Base-by-base conservation (phyloP, 2,113 vertebrate species). In the Callaeas wilsoni region DNA sequence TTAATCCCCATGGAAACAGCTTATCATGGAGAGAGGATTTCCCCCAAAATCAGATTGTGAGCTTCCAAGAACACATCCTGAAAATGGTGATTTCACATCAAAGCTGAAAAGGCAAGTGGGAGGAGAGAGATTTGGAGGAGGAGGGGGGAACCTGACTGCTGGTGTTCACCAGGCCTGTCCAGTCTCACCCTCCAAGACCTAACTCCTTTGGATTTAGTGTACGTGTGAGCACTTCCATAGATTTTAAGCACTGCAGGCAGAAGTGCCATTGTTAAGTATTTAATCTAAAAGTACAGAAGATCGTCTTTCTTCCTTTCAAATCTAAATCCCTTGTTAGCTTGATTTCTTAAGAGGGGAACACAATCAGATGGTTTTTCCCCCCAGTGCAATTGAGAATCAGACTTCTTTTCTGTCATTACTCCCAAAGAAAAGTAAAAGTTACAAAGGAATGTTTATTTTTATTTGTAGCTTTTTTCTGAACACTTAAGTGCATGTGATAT, bases 261-360 rank as follows among this genome's bases (percentile, higher is more conserved):
- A 92, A 86, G 60, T 49, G 56, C 50, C 68, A 86, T 93, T 90
- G 85, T 92, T 93, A 71, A 44, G 37, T 30, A 68, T 81, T 92
- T 84, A 77, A 86, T 81, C 79, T 81, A 76, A 92, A 90, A 78
- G 71, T 29, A 81, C 59, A 93, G 85, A 94, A 27, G 90, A 94
- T 90, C 0, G 0, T 35, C 71, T 84, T 95, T 84, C 57, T 86
- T 95, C 84, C 79, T 86, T 88, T 92, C 75, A 96, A 90, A 86
- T 93, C 79, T 83, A 94, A 96, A 94, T 78, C 85, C 37, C 63
- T 77, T 90, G 90, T 93, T 97, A 91, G 68, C 60, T 93, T 86
- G 84, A 74, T 95, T 95, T 94, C 82, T 84, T 77, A 46, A 65
- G 64, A 91, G 56, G 21, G 22, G 26, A 88, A 63, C 25, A 60